A percentile compares a stretch with the other conserved stretches of the same genome.
Conservation (phyloP, 2,113 vertebrate genomes). For the Embiotoca jacksoni region DNA sequence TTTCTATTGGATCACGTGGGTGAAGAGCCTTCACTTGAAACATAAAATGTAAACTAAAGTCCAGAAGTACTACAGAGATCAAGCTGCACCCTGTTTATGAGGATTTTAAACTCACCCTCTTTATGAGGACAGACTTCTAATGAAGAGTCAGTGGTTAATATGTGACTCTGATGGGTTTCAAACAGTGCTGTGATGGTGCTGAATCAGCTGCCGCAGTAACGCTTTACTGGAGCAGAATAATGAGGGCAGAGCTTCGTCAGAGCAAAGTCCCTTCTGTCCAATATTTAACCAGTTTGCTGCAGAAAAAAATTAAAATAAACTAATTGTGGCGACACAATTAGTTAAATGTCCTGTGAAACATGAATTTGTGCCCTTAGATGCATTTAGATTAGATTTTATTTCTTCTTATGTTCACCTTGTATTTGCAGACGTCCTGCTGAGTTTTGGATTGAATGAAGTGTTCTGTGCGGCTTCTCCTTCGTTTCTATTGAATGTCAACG, state of each 20-base stretch:
- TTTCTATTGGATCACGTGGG: background rate
- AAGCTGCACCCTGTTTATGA: constrained; percentile 20
- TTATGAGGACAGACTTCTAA: background rate
- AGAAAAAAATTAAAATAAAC: no score
- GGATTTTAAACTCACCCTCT: constrained; percentile 7
- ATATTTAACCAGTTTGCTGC: background rate
- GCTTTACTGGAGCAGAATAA: constrained; percentile 44
- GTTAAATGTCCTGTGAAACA: no score
- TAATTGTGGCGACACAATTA: no score
- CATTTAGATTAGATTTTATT: no score
- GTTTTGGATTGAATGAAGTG: no score
- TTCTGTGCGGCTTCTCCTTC: no score
- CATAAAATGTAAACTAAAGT: constrained; percentile 17
- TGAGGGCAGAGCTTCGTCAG: constrained; percentile 3
- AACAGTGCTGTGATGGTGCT: constrained; percentile 38
- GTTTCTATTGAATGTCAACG: no score
- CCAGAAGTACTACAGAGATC: background rate
- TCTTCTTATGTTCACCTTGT: no score
- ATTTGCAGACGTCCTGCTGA: no score
- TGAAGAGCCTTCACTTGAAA: background rate
- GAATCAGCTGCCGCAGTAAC: constrained; percentile 59
- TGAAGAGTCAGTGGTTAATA: constrained; percentile 50
- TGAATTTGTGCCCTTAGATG: no score
- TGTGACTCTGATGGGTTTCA: constrained; percentile 41
- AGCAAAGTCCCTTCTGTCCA: constrained; percentile 30